These are phyloP conservation scores for Goniozus legneri DNA, from an alignment of 1,140 invertebrate genomes.

Conservation along the genomic window DNA sequence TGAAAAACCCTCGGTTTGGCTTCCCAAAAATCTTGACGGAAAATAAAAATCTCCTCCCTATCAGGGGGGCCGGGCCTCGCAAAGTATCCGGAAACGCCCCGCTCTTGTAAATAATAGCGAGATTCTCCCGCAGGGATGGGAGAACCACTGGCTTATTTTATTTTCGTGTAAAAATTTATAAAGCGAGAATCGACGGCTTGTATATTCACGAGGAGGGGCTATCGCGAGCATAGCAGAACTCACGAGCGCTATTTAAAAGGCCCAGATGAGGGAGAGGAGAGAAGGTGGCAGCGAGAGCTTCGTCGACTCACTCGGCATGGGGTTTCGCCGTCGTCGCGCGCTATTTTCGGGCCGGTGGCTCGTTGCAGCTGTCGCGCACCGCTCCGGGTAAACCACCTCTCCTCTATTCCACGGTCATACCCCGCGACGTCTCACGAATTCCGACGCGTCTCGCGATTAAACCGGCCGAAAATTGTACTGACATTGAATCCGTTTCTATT, in stretches of 20 bases:
- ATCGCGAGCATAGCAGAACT: too few species aligned
- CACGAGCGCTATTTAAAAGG: background rate
- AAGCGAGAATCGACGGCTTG: too few species aligned
- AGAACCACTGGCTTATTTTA: background rate
- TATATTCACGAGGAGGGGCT: too few species aligned
- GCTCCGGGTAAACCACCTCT: constrained; percentile 33
- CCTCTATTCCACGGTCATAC: constrained; percentile 32
- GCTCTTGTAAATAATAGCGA: constrained; percentile 2
- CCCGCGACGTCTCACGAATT: too few species aligned
- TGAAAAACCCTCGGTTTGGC: too few species aligned
- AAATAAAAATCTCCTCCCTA: too few species aligned
- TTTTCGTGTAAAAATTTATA: background rate
- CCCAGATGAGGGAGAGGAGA: background rate
- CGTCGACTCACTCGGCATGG: constrained; percentile 28
- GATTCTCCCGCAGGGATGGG: background rate
- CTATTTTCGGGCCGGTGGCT: constrained; percentile 32
- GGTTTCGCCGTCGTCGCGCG: constrained; percentile 31
- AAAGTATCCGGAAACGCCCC: constrained; percentile 26
- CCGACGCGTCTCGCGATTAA: too few species aligned
- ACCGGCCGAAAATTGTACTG: too few species aligned
- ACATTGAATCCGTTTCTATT: too few species aligned
- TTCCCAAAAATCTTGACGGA: too few species aligned
- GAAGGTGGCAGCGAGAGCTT: constrained; percentile 9
- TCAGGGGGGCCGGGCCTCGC: background rate
- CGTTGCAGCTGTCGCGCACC: constrained; percentile 29